Evolutionary conservation across 1,140 invertebrate genomes (phyloP), one percentile per base, ranked within the genome.

Genomic region (Zaprionus nigranus): DNA sequence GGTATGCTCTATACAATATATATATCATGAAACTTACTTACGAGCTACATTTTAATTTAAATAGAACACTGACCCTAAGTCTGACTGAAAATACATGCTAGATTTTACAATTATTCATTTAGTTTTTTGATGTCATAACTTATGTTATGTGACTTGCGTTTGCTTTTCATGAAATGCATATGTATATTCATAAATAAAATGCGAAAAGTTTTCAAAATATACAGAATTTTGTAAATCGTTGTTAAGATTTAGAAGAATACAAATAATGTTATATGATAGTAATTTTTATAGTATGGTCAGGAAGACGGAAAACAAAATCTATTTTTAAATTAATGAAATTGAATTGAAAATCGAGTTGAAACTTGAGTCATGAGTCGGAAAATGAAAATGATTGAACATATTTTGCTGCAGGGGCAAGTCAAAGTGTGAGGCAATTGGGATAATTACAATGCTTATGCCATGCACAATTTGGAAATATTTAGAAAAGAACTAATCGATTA

Each of bases 131-230:
- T 75, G 53, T 77, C 74, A 57, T 58, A 61, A 60, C 74, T 68
- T 81, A 84, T 69, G 67, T 60, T 72, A 57, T 69, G 59, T 66
- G 82, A 84, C 81, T 84, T 79, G 77, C 56, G 72, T 58, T 69
- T 60, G 67, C 40, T 40, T 51, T 66, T 30, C n/a, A 46, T 71
- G 57, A 82, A 82, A 79, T 75, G 65, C 62, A 61, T n/a, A n/a
- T n/a, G n/a, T 34, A 46, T 53, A 43, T 61, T 54, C 51, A 78
- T 66, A 79, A 79, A 79, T 79, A 68, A 38, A 61, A 78, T 72
- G 38, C 46, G 70, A 30, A n/a, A 24, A 43, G 11, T 51, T 51
- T 51, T 7, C 40, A 54, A 38, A 13, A 43, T 56, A 54, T 49
- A 13, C 17, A 36, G 17, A 36, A 60, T 53, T 26, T 11, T 2